Base-by-base conservation (phyloP, 1,140 invertebrate genomes). In the Trichonephila inaurata region DNA sequence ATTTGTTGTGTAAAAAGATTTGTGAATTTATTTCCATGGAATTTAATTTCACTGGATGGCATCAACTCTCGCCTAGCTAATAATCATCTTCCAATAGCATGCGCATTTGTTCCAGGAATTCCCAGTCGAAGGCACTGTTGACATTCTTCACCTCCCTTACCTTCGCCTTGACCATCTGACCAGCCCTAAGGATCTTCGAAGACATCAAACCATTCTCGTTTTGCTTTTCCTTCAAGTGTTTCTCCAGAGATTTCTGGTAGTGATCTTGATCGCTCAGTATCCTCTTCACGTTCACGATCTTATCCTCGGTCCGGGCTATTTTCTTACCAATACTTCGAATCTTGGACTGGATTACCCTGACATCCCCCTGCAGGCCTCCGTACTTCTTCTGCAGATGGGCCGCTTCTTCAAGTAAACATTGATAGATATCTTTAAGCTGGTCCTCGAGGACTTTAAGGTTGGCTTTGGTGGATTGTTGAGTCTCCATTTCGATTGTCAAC, bases 51-150 rank as follows among this genome's bases (percentile, higher is more conserved):
- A 0, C 33, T 40, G 33, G 33, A 40, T 40, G 33, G 33, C 33
- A 40, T 51, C 10, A 51, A 51, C 10, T 51, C 51, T 51, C 0
- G 5, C 51, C 10, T 51, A 8, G 7, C 7, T 10, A 51, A 51
- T 7, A 21, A 51, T 64, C 60, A 64, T 88, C 21, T 72, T 92
- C 61, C 0, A 92, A n/a, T 24, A 92, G 21, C 61, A 85, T 92
- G 21, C 16, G 24, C 8, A 92, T 92, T n/a, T 92, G 90, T 28
- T 85, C 16, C 28, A 92, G n/a, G 12, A 85, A 16, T 28, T 82
- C 60, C 19, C 14, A 21, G 12, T 85, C 90, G 12, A 85, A 18
- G 21, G 7, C 14, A 24, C 21, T n/a, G 19, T 44, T 33, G 7
- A 44, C 1, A n/a, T 77, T 28, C 16, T 44, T n/a, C n/a, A 92